Evolutionary conservation across 2,113 vertebrate genomes (phyloP), one percentile per base, ranked within the genome.

Genomic region (Pelmatolapia mariae): DNA sequence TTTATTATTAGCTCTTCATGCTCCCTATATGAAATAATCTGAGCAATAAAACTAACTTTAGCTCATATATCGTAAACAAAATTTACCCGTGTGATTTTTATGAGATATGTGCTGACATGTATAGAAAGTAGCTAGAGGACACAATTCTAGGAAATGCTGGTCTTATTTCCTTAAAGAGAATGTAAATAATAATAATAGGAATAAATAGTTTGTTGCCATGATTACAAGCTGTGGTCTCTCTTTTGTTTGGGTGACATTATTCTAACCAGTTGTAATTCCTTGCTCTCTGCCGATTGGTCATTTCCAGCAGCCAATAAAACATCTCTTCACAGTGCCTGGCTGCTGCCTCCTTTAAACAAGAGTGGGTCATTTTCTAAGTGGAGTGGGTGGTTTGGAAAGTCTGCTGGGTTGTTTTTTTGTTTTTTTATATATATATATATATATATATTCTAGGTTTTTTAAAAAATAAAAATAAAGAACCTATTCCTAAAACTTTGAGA

Each of bases 231-330:
- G 16, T 2, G 4, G 12, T 26, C 24, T 57, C 4, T 7, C 26
- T 40, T 29, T 22, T 50, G 16, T 63, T 52, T 80, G 45, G 78
- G 43, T 91, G 85, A 84, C 81, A 81, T 88, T n/a, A 56, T 56
- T 85, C 15, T 57, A 68, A 93, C 81, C 40, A 88, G 84, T 80
- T 85, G 68, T 40, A 19, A 18, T 68, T 83, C 31, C 45, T 50
- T 57, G 18, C 89, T 83, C 54, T 79, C 36, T 52, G 31, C 73
- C 31, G 66, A 93, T 92, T 93, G 92, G 92, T 38, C 26, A 3
- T 40, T 45, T 7, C 31, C 57, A 57, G 33, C 81, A 89, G 88
- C 93, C 91, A 94, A 91, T 93, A 83, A 89, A 13, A 89, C 89
- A 61, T 80, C 3, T 10, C 2, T 16, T n/a, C 4, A 40, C n/a